Evolutionary conservation across 2,888 invertebrate species (phyloP).

Genomic region (Phalangium opilio): DNA sequence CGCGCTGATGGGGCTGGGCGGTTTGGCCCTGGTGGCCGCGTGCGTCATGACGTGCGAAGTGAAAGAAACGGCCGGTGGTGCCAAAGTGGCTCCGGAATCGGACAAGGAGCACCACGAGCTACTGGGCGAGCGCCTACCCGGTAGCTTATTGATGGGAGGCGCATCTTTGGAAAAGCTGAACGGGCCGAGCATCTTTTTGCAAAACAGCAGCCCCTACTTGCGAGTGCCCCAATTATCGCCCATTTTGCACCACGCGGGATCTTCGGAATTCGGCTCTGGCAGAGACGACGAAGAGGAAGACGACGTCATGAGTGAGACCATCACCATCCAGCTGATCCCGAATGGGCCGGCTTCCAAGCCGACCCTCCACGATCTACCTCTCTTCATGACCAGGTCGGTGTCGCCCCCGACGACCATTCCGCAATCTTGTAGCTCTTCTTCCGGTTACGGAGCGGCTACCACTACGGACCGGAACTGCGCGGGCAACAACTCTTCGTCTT

Average conservation of each 20-base stretch:
- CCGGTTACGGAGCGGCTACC: too few species aligned
- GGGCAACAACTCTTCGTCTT: slow-evolving; percentile 10
- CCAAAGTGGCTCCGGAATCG: slow-evolving; percentile 62
- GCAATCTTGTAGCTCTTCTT: not conserved
- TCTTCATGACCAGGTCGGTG: not conserved
- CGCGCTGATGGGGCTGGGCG: slow-evolving; percentile 92
- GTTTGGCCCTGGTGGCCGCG: slow-evolving; percentile 89
- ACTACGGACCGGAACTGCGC: slow-evolving; percentile 1
- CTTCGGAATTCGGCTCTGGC: not conserved
- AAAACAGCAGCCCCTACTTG: slow-evolving; percentile 7
- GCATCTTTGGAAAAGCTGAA: slow-evolving; percentile 9
- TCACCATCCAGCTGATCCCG: not conserved
- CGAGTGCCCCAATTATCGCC: slow-evolving; percentile 10
- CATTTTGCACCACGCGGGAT: not conserved
- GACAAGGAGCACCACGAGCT: slow-evolving; percentile 11
- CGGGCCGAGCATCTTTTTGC: slow-evolving; percentile 5
- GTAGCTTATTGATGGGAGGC: slow-evolving; percentile 6
- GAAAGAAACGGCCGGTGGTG: slow-evolving; percentile 64
- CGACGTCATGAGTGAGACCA: not conserved
- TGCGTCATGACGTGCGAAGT: slow-evolving; percentile 99
- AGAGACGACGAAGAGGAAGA: not conserved
- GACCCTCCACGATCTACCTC: not conserved
- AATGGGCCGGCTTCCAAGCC: not conserved
- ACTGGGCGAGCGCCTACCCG: slow-evolving; percentile 7
- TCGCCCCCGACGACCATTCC: not conserved